Conservation (phyloP, 2,888 invertebrate genomes). For the Eumacrocentrus americanus region DNA sequence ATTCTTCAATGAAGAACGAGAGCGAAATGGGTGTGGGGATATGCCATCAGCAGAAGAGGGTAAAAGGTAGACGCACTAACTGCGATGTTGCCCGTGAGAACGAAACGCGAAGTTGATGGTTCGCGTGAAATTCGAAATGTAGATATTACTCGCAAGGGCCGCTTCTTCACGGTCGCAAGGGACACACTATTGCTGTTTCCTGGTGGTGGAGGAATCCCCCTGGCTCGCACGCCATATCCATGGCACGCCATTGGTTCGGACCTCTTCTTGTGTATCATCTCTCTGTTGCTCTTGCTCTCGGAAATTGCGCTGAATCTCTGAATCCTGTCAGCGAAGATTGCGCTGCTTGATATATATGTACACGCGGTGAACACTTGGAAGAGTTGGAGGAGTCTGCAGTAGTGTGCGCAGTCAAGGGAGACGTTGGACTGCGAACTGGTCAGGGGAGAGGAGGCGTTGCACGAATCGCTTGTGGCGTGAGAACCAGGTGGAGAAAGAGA, state of each 20-base stretch:
- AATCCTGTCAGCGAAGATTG: conserved; percentile 41
- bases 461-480: conserved; percentile 35
- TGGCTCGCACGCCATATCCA: conserved; percentile 36
- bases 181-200: conserved; percentile 21
- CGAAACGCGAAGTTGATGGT: conserved; percentile 16
- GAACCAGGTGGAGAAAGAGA: conserved; percentile 35
- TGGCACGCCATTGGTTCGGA: conserved; percentile 40
- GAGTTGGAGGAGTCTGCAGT: no score
- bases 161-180: conserved; percentile 31
- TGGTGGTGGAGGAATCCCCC: conserved; percentile 7
- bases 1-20: conserved; percentile 9
- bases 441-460: conserved; percentile 25
- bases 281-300: conserved; percentile 26
- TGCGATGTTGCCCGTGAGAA: conserved; percentile 7
- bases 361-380: conserved; percentile 9
- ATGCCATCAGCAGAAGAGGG: background rate
- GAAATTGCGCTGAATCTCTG: conserved; percentile 38
- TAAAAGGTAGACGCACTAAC: conserved; percentile 7
- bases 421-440: conserved; percentile 32
- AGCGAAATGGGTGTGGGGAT: conserved; percentile 13
- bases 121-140: conserved; percentile 51
- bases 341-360: conserved; percentile 25
- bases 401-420: conserved; percentile 28
- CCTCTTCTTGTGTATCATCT: conserved; percentile 26
- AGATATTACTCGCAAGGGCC: conserved; percentile 42